A percentile compares a stretch with the other conserved stretches of the same genome.
phyloP scores from a whole-genome alignment of 2,797 vertebrate species.

The Pipistrellus nathusii region DNA sequence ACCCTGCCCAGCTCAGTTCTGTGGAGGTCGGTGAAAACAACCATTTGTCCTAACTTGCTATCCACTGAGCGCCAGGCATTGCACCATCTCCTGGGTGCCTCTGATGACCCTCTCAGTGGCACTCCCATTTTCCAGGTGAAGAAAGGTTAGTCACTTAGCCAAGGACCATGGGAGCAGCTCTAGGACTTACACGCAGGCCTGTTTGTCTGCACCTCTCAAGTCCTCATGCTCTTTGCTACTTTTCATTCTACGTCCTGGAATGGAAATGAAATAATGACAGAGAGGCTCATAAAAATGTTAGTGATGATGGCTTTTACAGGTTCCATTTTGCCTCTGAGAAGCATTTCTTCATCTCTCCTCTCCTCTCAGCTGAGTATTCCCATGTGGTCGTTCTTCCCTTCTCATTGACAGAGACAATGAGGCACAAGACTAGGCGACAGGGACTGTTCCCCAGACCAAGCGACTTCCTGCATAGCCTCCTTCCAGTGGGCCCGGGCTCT shows the following conservation, averaged over 20 bases:
- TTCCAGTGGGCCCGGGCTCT: neutral
- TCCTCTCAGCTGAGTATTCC: neutral
- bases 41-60: neutral
- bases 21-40: neutral
- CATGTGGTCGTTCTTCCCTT: neutral
- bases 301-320: neutral
- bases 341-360: neutral
- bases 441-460: neutral
- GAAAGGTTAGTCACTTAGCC: neutral
- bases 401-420: neutral
- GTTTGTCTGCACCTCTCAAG: neutral
- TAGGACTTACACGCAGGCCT: neutral
- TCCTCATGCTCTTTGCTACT: neutral
- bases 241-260: neutral
- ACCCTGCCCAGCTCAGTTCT: neutral
- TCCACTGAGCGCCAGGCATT: neutral
- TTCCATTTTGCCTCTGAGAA: neutral
- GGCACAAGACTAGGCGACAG: neutral
- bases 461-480: neutral
- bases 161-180: neutral
- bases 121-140: neutral
- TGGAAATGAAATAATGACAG: neutral
- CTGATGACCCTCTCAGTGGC: neutral
- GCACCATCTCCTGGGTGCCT: neutral
- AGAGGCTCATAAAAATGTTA: neutral